These are phyloP conservation scores for Elephas maximus DNA, from an alignment of 2,113 vertebrate species.

Conservation along the genomic window DNA sequence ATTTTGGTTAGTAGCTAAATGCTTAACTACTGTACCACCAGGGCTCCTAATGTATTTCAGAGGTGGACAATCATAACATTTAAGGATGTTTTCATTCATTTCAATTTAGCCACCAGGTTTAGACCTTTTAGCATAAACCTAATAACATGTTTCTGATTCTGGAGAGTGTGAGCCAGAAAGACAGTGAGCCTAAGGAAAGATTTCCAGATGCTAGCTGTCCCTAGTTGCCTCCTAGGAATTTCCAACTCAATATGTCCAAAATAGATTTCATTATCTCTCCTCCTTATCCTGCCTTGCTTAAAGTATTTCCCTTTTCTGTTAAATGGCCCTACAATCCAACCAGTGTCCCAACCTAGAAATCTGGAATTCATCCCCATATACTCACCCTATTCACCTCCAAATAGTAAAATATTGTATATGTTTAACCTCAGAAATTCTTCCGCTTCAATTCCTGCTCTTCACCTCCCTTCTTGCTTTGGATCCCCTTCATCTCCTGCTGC, in stretches of 20 bases:
- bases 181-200: neutral
- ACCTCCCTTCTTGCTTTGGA: neutral
- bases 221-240: neutral
- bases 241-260: neutral
- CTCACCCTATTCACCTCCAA: neutral
- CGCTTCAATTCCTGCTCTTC: neutral
- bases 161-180: neutral
- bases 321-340: neutral
- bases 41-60: neutral
- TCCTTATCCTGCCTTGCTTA: neutral
- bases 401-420: neutral
- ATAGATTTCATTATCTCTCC: neutral
- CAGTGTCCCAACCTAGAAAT: neutral
- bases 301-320: neutral
- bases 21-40: too few species aligned
- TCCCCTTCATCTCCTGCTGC: neutral
- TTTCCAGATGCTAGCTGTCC: neutral
- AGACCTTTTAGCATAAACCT: neutral
- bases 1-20: too few species aligned
- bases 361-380: neutral
- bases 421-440: neutral
- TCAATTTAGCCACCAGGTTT: neutral
- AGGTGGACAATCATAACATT: neutral
- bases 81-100: neutral
- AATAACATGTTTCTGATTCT: neutral